Conservation (phyloP, 2,888 invertebrate genomes). For the Perithous albicinctus region DNA sequence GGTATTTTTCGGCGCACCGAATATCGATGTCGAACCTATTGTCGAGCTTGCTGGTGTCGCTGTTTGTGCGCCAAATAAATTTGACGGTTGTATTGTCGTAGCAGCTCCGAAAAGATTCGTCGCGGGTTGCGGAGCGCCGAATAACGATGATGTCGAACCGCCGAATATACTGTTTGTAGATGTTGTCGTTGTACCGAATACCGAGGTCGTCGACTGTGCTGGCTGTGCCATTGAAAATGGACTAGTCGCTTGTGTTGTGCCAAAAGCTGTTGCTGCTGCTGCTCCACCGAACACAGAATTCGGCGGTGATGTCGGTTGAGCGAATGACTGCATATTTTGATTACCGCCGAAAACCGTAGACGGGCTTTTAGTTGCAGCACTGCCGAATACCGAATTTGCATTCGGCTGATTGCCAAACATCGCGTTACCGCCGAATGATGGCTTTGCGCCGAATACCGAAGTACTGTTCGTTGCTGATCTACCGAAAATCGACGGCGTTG, state of each 20-base stretch:
- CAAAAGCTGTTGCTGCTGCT: too few species aligned
- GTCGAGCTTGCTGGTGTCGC: slow-evolving; percentile 35
- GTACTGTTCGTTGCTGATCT: slow-evolving; percentile 66
- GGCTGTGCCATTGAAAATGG: slow-evolving; percentile 75
- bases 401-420: slow-evolving; percentile 72
- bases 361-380: slow-evolving; percentile 63
- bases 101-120: slow-evolving; percentile 70
- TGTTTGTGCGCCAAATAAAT: slow-evolving; percentile 63
- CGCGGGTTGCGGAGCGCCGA: slow-evolving; percentile 72
- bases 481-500: slow-evolving; percentile 75
- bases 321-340: slow-evolving; percentile 55
- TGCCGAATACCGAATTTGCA: slow-evolving; percentile 76
- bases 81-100: slow-evolving; percentile 33
- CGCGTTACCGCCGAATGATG: slow-evolving; percentile 75
- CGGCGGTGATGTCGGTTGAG: slow-evolving; percentile 20
- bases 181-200: slow-evolving; percentile 69
- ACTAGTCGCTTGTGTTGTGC: slow-evolving; percentile 68
- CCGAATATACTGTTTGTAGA: slow-evolving; percentile 69
- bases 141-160: slow-evolving; percentile 70
- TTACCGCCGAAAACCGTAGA: slow-evolving; percentile 74
- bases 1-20: slow-evolving; percentile 73
- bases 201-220: slow-evolving; percentile 72
- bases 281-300: slow-evolving; percentile 39
- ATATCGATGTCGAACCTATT: slow-evolving; percentile 71
- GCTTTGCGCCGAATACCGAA: slow-evolving; percentile 77